Evolutionary conservation across 2,113 vertebrate species (phyloP).

Genomic region (Mionectes macconnelli): DNA sequence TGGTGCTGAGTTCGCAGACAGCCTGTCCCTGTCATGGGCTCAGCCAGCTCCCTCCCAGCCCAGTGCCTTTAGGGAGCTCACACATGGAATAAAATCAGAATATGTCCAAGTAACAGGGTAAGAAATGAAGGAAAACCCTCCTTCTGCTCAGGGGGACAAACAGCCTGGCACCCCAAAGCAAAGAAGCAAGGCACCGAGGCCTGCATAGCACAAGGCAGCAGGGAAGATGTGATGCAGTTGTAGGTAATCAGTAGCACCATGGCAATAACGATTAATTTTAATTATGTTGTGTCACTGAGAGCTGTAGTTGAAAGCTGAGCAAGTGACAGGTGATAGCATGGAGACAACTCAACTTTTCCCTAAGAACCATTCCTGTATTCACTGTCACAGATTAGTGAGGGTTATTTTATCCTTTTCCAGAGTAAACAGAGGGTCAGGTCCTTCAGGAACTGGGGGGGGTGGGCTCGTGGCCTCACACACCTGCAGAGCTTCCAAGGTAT

Average conservation of each 20-base stretch:
- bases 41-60: neutral
- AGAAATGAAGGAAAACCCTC: neutral
- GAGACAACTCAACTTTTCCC: rapidly evolving
- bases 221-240: neutral
- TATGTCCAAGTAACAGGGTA: neutral
- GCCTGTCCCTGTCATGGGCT: neutral
- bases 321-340: rapidly evolving
- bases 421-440: neutral
- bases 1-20: neutral
- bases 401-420: neutral
- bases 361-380: neutral
- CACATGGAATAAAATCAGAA: neutral
- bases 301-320: neutral
- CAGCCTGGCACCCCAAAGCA: neutral
- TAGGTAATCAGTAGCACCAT: neutral
- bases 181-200: neutral
- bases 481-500: neutral
- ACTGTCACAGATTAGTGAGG: neutral
- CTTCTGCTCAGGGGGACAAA: neutral
- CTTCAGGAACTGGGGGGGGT: neutral
- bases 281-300: neutral
- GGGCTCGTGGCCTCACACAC: neutral
- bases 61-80: neutral
- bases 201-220: rapidly evolving
- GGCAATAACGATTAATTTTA: neutral